phyloP scores from a whole-genome alignment of 2,888 invertebrate species.

The Sturmia bella region DNA sequence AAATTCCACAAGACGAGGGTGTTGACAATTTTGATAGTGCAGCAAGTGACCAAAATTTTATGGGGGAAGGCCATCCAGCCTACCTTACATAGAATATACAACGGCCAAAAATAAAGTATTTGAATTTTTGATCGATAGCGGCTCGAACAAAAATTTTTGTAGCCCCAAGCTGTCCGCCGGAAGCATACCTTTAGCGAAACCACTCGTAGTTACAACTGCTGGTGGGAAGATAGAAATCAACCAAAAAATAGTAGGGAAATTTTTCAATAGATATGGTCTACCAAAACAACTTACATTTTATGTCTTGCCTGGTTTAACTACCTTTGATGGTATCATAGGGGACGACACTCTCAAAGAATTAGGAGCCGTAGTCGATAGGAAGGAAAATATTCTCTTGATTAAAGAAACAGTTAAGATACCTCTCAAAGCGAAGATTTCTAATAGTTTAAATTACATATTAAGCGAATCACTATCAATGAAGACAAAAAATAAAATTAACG shows the following conservation, averaged over 20 bases:
- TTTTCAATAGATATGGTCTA: slow-evolving; percentile 9
- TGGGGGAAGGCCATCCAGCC: no score
- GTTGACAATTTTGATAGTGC: not conserved
- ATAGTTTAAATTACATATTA: slow-evolving; percentile 9
- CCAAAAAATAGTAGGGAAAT: slow-evolving; percentile 4
- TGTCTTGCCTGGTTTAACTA: slow-evolving; percentile 45
- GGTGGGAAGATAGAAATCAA: not conserved
- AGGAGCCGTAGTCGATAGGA: slow-evolving; percentile 28
- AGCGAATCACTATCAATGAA: not conserved
- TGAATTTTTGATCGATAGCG: not conserved
- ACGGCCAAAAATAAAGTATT: no score
- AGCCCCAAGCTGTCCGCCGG: no score
- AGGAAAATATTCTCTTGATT: slow-evolving; percentile 5
- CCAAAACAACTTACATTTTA: slow-evolving; percentile 49
- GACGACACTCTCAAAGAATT: slow-evolving; percentile 12
- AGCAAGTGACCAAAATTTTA: slow-evolving; percentile 19
- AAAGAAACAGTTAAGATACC: slow-evolving; percentile 2
- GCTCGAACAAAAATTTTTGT: slow-evolving; percentile 14
- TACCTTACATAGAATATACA: not conserved
- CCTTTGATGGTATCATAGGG: slow-evolving; percentile 56
- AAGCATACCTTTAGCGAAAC: no score
- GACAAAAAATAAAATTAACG: not conserved
- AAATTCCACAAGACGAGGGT: not conserved
- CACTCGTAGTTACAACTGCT: not conserved
- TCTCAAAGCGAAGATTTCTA: not conserved